Evolutionary conservation across 2,888 invertebrate genomes (phyloP).

Genomic region (Pharmacophagus antenor): DNA sequence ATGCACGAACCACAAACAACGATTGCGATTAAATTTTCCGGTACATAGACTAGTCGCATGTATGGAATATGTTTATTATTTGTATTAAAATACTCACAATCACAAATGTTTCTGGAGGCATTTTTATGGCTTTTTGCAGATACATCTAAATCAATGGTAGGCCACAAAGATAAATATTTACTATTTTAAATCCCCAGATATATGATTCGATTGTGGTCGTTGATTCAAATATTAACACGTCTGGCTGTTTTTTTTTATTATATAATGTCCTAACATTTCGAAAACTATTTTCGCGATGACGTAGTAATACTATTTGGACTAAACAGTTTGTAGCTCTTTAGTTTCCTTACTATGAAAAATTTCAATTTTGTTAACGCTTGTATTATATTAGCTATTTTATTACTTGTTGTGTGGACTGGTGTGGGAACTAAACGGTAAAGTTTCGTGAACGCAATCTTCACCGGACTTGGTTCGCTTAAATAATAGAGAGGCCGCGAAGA

Average conservation of each 20-base stretch:
- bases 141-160: too few relatives aligned
- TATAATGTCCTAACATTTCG: too few relatives aligned
- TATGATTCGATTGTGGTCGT: too few relatives aligned
- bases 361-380: not conserved
- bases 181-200: too few relatives aligned
- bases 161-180: too few relatives aligned
- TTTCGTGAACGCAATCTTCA: constrained; percentile 54
- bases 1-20: constrained; percentile 66
- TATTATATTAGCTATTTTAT: not conserved
- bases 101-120: too few relatives aligned
- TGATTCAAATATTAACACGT: too few relatives aligned
- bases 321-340: not conserved
- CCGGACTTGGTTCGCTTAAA: constrained; percentile 70
- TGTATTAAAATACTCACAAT: not conserved
- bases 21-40: constrained; percentile 73
- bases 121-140: too few relatives aligned
- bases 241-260: too few relatives aligned
- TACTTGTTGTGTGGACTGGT: not conserved
- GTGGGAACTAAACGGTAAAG: constrained; percentile 1
- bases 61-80: constrained; percentile 40
- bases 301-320: too few relatives aligned
- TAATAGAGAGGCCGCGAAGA: constrained; percentile 77
- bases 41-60: constrained; percentile 66
- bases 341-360: not conserved
- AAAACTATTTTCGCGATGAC: too few relatives aligned